phyloP scores from a whole-genome alignment of 53 echinoderm and acorn worm species.

The Patiria pectinifera region DNA sequence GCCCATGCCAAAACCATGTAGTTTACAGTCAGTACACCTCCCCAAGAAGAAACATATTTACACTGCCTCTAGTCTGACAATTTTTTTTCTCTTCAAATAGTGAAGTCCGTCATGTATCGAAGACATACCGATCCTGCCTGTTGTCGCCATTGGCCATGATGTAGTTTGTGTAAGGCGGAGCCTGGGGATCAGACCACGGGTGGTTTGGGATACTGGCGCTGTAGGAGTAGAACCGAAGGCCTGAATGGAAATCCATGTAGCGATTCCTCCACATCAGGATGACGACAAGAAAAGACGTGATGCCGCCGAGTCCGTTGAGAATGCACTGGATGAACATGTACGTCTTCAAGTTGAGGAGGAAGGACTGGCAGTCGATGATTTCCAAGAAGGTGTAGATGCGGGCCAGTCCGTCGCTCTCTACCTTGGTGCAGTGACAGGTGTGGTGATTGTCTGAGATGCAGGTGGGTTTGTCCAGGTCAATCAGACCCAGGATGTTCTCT shows the following conservation, averaged over 20 bases:
- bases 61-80: background rate
- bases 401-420: slow-evolving; percentile 70
- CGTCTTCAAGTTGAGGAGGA: slow-evolving; percentile 88
- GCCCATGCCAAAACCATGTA: background rate
- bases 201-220: slow-evolving; percentile 93
- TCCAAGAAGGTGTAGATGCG: slow-evolving; percentile 83
- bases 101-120: slow-evolving; percentile 51
- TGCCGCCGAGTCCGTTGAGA: slow-evolving; percentile 93
- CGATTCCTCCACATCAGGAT: slow-evolving; percentile 95
- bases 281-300: slow-evolving; percentile 88
- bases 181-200: slow-evolving; percentile 88
- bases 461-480: slow-evolving; percentile 31
- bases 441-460: slow-evolving; percentile 55
- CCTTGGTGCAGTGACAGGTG: slow-evolving; percentile 74
- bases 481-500: slow-evolving; percentile 66
- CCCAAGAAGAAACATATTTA: slow-evolving; percentile 2
- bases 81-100: background rate
- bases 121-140: slow-evolving; percentile 54
- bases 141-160: slow-evolving; percentile 75
- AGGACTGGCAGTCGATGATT: slow-evolving; percentile 78
- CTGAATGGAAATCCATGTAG: slow-evolving; percentile 98
- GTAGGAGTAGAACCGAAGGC: slow-evolving; percentile 96
- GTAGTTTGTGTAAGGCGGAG: slow-evolving; percentile 82
- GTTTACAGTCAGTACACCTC: background rate
- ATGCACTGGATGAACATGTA: slow-evolving; percentile 95